Base-by-base conservation (phyloP, 2,888 invertebrate species). In the Oeneis ivallda region DNA sequence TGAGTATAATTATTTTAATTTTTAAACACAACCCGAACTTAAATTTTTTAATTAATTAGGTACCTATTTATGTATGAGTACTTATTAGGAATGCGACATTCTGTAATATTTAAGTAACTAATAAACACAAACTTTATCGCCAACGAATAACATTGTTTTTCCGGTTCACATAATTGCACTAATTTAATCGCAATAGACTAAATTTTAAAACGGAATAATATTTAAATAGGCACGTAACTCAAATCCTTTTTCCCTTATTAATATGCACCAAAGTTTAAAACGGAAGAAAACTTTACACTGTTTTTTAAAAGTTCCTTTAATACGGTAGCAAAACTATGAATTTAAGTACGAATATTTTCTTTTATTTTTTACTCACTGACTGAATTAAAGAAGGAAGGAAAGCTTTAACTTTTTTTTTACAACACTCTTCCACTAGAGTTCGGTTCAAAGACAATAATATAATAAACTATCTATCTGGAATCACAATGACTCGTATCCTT, bases 391-490 rank as follows among this genome's bases (percentile, higher is more conserved):
- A 41, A 13, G 41, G 2, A 13, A 41, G 13, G 13, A 41, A 39
- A 65, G 32, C 17, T 19, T 47, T 47, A 6, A 10, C 17, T 45
- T 54, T 58, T 58, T 57, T 52, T 41, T 72, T 72, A 53, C 43
- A n/a, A n/a, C 66, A 59, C 43, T 57, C 37, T 49, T 49, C 50
- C 64, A 69, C 66, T 41, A 69, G 65, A 60, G 67, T 19, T 10
- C 62, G 56, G 47, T 52, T 60, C 62, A 56, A 59, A 58, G 53
- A 71, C 71, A 69, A 67, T 71, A 39, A 17, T 45, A 58, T 34
- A 19, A 58, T 65, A 66, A 65, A 66, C 69, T 58, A 70, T 70
- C 68, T 66, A 65, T 69, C 57, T 49, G 26, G 47, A 70, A 70
- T 65, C 63, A 70, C 64, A 60, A 60, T 50, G 49, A 8, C 39